phyloP scores from a whole-genome alignment of 2,888 invertebrate species.

The Ditula angustiorana region DNA sequence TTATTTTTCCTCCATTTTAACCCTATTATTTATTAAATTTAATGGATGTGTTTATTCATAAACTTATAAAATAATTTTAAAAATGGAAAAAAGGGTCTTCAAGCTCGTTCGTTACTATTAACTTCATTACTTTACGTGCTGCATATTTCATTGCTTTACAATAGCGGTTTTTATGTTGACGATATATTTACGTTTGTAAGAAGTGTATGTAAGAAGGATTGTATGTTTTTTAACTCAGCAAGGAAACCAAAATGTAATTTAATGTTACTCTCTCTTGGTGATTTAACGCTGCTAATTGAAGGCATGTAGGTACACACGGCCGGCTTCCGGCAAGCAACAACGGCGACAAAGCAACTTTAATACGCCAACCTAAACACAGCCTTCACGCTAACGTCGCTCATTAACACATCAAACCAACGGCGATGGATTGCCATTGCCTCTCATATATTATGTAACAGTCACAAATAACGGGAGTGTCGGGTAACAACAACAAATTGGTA shows the following conservation, averaged over 20 bases:
- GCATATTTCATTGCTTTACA: no score
- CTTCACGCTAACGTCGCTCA: conserved; percentile 50
- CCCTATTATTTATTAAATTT: no score
- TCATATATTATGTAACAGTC: conserved; percentile 30
- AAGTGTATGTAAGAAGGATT: not conserved
- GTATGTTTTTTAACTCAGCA: not conserved
- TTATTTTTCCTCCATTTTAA: no score
- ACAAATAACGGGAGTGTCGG: conserved; percentile 12
- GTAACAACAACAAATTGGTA: conserved; percentile 24
- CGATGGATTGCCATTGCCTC: conserved; percentile 26
- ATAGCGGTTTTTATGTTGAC: not conserved
- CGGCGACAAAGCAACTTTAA: conserved; percentile 35
- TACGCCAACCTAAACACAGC: conserved; percentile 33
- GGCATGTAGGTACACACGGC: conserved; percentile 24
- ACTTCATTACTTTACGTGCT: no score
- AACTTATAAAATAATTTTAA: no score
- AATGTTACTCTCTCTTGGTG: conserved; percentile 19
- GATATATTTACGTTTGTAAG: not conserved
- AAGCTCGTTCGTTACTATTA: no score
- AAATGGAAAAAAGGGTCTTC: no score
- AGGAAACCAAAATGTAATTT: conserved; percentile 22
- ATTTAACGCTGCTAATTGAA: conserved; percentile 30
- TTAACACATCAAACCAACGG: conserved; percentile 57
- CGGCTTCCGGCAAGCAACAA: conserved; percentile 10
- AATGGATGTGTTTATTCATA: no score